phyloP scores from a whole-genome alignment of 2,888 invertebrate genomes.

The Polydrusus tereticollis region DNA sequence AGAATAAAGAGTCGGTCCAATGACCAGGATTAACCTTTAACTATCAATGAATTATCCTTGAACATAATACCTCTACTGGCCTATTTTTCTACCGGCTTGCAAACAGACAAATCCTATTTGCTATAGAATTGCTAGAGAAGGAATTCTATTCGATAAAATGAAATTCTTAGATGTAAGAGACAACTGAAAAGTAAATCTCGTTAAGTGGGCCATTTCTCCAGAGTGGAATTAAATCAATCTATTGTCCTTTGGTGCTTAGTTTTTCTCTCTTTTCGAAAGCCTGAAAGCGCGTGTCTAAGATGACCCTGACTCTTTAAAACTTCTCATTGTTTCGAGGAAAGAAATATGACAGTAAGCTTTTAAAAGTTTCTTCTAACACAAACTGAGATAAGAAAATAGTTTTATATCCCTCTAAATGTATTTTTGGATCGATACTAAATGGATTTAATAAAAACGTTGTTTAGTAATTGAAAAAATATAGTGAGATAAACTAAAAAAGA shows the following conservation, averaged over 20 bases:
- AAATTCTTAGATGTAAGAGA: slow-evolving; percentile 24
- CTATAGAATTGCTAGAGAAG: neutral
- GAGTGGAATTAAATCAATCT: slow-evolving; percentile 32
- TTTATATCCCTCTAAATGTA: neutral
- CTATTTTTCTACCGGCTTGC: neutral
- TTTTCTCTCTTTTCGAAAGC: slow-evolving; percentile 6
- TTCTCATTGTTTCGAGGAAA: neutral
- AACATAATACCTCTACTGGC: neutral
- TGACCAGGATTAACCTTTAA: too few relatives aligned
- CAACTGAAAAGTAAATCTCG: slow-evolving; percentile 38
- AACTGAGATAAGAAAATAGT: neutral
- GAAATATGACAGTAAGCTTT: slow-evolving; percentile 1
- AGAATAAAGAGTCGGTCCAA: too few relatives aligned
- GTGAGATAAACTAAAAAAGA: too few relatives aligned
- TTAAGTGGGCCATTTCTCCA: slow-evolving; percentile 30
- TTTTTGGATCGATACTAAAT: neutral
- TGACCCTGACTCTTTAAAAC: neutral
- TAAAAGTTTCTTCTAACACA: neutral
- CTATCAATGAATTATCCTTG: too few relatives aligned
- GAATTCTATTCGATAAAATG: slow-evolving; percentile 22
- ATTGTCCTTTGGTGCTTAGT: slow-evolving; percentile 21
- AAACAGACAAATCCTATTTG: neutral
- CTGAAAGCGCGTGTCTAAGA: neutral
- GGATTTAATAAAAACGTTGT: too few relatives aligned
- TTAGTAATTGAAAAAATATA: too few relatives aligned